These are phyloP conservation scores for Pherbina coryleti DNA, from an alignment of 2,888 invertebrate species.

Conservation along the genomic window DNA sequence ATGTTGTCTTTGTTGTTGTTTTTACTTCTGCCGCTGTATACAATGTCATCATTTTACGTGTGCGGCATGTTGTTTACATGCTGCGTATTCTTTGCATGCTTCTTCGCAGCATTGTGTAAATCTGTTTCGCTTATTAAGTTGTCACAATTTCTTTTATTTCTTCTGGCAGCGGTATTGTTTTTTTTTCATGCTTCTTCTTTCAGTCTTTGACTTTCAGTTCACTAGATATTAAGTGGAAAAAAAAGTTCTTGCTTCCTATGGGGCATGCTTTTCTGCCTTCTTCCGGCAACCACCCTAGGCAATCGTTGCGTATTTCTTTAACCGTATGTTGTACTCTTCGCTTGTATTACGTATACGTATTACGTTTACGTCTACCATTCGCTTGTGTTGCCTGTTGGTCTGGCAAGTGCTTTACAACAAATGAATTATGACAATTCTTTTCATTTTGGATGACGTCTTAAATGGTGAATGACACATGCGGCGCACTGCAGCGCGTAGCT, in stretches of 20 bases:
- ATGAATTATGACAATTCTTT: slow-evolving; percentile 46
- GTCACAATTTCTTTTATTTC: slow-evolving; percentile 41
- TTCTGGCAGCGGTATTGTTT: slow-evolving; percentile 4
- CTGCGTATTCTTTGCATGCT: not conserved
- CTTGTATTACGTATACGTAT: not conserved
- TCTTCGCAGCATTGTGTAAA: slow-evolving; percentile 24
- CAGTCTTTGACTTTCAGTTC: not conserved
- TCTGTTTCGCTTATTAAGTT: slow-evolving; percentile 47
- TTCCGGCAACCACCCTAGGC: not conserved
- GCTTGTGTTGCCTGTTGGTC: not conserved
- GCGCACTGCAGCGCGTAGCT: not conserved
- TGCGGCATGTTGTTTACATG: slow-evolving; percentile 38
- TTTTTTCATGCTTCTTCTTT: not conserved
- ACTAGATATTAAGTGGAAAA: not conserved
- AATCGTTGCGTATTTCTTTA: slow-evolving; percentile 27
- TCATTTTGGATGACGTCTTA: slow-evolving; percentile 43
- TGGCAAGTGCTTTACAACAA: slow-evolving; percentile 38
- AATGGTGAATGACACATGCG: slow-evolving; percentile 41
- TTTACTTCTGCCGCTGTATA: slow-evolving; percentile 27
- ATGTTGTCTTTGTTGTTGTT: slow-evolving; percentile 37
- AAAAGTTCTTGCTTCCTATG: not conserved
- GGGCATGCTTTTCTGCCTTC: not conserved
- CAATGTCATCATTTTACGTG: slow-evolving; percentile 45
- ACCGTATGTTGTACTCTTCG: not conserved
- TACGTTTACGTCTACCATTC: not conserved